Conservation (phyloP, 2,113 vertebrate genomes). For the Saimiri boliviensis region DNA sequence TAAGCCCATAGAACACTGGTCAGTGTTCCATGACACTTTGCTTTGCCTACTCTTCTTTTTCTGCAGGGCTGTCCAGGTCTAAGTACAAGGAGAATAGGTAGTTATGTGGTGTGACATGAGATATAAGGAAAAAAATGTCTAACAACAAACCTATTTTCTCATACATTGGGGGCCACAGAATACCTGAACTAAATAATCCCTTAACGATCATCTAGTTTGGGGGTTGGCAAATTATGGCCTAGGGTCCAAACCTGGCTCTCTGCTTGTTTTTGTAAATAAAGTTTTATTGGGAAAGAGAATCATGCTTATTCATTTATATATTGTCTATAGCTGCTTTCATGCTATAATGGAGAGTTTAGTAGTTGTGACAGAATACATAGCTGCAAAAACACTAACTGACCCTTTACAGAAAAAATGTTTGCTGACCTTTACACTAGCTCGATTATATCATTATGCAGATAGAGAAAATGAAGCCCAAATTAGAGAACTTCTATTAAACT, state of each 20-base stretch:
- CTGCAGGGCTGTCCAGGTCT: not conserved
- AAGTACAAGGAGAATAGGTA: not conserved
- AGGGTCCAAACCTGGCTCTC: not conserved
- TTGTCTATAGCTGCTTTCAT: not conserved
- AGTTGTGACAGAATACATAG: not conserved
- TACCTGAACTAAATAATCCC: not conserved
- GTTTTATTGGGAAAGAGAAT: not conserved
- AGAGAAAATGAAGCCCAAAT: not conserved
- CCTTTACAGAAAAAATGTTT: not conserved
- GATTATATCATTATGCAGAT: not conserved
- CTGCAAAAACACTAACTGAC: not conserved
- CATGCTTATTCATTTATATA: not conserved
- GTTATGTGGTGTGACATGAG: not conserved
- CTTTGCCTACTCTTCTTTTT: not conserved
- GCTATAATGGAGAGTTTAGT: not conserved
- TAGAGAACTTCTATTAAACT: conserved; percentile 19
- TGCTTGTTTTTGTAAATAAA: conserved; percentile 10
- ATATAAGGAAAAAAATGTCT: not conserved
- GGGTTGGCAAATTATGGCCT: not conserved
- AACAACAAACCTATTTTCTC: not conserved
- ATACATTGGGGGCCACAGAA: not conserved
- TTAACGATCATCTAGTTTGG: not conserved
- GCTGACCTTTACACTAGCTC: not conserved
- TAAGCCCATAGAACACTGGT: not conserved
- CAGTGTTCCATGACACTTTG: not conserved